Evolutionary conservation across 2,888 invertebrate species (phyloP).

Genomic region (Heliconius hortense): DNA sequence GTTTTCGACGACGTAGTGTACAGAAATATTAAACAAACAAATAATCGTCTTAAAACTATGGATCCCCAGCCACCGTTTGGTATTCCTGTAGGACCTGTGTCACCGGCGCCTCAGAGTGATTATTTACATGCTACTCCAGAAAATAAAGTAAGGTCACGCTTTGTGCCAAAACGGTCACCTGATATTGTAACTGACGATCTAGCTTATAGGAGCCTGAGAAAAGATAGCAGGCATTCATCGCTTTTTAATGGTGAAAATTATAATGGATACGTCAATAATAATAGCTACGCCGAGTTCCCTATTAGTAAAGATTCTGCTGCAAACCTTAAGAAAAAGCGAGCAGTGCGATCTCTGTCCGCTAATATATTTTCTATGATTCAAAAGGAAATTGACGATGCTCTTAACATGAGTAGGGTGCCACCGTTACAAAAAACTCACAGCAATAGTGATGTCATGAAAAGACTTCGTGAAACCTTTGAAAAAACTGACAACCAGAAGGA

Average conservation of each 20-base stretch:
- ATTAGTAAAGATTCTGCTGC: conserved; percentile 65
- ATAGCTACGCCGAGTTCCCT: conserved; percentile 64
- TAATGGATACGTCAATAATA: conserved; percentile 74
- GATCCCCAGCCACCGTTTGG: conserved; percentile 96
- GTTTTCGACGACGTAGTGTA: conserved; percentile 92
- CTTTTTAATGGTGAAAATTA: conserved; percentile 76
- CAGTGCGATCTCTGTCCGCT: conserved; percentile 91
- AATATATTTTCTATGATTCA: conserved; percentile 90
- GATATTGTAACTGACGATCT: conserved; percentile 93
- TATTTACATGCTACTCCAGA: conserved; percentile 90
- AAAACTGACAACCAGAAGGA: conserved; percentile 71
- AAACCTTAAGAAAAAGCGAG: conserved; percentile 87
- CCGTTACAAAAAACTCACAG: conserved; percentile 84
- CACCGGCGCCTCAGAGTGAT: conserved; percentile 90
- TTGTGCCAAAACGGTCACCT: conserved; percentile 86
- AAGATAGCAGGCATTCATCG: conserved; percentile 85
- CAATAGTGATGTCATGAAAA: conserved; percentile 81
- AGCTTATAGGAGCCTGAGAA: conserved; percentile 91
- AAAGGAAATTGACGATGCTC: conserved; percentile 83
- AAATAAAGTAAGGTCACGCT: conserved; percentile 81
- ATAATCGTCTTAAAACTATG: conserved; percentile 85
- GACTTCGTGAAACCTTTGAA: conserved; percentile 73
- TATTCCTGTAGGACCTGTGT: conserved; percentile 92
- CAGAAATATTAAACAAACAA: conserved; percentile 89
- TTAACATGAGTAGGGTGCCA: conserved; percentile 76